Evolutionary conservation across 2,113 vertebrate species (phyloP).

Genomic region (Cephalophus harveyi): DNA sequence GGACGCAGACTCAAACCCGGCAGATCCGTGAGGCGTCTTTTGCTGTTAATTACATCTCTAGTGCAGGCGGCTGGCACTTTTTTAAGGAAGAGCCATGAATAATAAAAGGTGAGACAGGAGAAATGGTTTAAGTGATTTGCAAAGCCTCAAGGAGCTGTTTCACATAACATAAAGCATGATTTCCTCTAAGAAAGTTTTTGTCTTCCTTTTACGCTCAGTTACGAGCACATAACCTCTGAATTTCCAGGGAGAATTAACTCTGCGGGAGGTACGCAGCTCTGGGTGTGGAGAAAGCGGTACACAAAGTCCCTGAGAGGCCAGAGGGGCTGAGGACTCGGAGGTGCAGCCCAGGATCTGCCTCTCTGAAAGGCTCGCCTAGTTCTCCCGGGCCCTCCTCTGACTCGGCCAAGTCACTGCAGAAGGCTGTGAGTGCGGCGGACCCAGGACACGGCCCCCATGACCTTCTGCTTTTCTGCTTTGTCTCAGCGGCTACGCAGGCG

Average conservation of each 20-base stretch:
- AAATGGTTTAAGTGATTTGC: constrained; percentile 21
- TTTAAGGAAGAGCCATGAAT: constrained; percentile 55
- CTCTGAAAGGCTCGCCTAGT: not conserved
- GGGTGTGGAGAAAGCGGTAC: accelerated
- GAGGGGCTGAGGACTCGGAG: not conserved
- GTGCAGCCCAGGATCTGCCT: accelerated
- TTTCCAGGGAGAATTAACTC: not conserved
- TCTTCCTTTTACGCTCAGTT: not conserved
- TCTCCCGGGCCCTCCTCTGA: not conserved
- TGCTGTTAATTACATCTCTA: constrained; percentile 45
- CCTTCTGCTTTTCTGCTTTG: accelerated
- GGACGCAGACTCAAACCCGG: too few relatives aligned
- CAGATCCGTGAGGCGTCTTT: not conserved
- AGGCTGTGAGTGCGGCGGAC: not conserved
- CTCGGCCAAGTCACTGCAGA: accelerated
- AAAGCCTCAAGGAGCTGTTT: constrained; percentile 35
- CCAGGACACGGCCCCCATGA: accelerated
- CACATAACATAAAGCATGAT: not conserved
- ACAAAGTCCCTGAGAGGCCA: accelerated
- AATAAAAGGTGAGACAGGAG: constrained; percentile 52
- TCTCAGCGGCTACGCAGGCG: accelerated
- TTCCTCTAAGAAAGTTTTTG: not conserved
- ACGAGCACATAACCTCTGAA: not conserved
- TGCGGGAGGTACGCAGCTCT: accelerated
- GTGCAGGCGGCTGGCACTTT: constrained; percentile 1